Evolutionary conservation across 2,113 vertebrate genomes (phyloP).

Genomic region (Halichoeres trimaculatus): DNA sequence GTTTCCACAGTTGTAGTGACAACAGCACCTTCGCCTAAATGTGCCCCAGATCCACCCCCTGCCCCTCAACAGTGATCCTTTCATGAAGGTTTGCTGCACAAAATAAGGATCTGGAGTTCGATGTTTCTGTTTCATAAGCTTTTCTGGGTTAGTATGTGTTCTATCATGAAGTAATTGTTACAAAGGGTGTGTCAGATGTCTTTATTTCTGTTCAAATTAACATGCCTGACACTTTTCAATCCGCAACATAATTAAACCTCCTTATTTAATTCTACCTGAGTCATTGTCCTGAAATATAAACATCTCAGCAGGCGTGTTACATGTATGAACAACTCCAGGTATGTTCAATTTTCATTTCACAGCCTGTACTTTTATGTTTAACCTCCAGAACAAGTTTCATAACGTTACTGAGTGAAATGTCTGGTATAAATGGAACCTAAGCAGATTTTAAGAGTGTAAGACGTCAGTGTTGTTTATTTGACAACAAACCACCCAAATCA

Average conservation of each 20-base stretch:
- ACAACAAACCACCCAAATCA: too few species aligned
- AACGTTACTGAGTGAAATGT: background rate
- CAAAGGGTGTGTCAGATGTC: background rate
- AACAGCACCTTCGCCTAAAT: conserved; percentile 90
- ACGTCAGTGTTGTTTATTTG: too few species aligned
- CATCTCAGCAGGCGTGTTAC: background rate
- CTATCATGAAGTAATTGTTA: background rate
- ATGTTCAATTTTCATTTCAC: background rate
- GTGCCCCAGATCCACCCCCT: conserved; percentile 87
- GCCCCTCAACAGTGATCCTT: conserved; percentile 63
- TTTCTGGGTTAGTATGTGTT: background rate
- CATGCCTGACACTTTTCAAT: background rate
- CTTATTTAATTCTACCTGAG: background rate
- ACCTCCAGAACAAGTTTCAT: background rate
- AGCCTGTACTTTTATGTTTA: background rate
- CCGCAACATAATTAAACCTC: background rate
- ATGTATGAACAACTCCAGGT: background rate
- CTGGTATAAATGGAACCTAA: background rate
- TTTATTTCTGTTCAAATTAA: background rate
- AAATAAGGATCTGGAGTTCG: background rate
- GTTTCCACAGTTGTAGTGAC: conserved; percentile 96
- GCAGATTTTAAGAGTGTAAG: too few species aligned
- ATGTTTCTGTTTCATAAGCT: background rate
- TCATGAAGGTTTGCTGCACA: background rate
- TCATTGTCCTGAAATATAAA: background rate